phyloP scores from a whole-genome alignment of 2,888 invertebrate species.

The Liopterus haemorrhoidalis region DNA sequence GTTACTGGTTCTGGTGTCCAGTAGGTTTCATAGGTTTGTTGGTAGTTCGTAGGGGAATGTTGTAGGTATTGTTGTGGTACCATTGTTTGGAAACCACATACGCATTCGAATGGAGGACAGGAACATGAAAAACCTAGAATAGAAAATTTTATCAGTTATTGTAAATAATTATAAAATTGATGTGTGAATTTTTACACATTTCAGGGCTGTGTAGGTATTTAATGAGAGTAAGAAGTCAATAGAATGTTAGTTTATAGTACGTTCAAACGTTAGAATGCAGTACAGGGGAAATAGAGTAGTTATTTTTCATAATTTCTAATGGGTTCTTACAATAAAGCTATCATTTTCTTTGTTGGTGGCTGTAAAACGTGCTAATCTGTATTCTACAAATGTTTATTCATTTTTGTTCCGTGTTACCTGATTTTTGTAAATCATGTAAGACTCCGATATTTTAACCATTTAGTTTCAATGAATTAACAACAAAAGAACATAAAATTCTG shows the following conservation, averaged over 20 bases:
- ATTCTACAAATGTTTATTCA: no score
- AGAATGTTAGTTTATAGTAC: no score
- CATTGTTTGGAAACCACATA: conserved; percentile 51
- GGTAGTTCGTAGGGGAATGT: conserved; percentile 36
- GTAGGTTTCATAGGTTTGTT: conserved; percentile 40
- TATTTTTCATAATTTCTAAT: background rate
- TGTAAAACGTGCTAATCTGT: no score
- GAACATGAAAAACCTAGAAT: conserved; percentile 59
- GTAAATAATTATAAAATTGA: background rate
- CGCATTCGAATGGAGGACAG: conserved; percentile 70
- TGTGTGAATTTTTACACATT: background rate
- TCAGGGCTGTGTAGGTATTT: background rate
- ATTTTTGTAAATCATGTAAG: no score
- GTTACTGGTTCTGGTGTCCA: conserved; percentile 44
- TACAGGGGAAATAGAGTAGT: no score
- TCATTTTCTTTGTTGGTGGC: no score
- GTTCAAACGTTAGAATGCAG: no score
- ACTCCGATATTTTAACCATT: no score
- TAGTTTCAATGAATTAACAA: no score
- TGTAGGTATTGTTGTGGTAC: conserved; percentile 38
- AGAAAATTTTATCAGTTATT: conserved; percentile 22
- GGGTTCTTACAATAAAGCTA: background rate
- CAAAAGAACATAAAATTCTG: no score
- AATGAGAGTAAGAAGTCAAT: background rate
- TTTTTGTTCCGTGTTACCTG: no score